phyloP scores from a whole-genome alignment of 2,888 invertebrate species.

The Calameuta filiformis region DNA sequence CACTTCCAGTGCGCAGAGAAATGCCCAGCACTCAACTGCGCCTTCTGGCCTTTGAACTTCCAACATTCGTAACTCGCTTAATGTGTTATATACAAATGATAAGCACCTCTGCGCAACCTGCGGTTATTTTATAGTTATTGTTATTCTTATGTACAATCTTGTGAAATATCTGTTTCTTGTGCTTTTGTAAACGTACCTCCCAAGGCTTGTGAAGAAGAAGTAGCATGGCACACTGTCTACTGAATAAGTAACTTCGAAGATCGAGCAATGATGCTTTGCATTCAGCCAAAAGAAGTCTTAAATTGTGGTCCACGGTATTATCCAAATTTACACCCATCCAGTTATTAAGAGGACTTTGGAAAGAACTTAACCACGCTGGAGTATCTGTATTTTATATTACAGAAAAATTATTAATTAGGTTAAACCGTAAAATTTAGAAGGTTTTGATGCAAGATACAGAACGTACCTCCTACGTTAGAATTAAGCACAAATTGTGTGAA shows the following conservation, averaged over 20 bases:
- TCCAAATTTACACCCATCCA: conserved; percentile 80
- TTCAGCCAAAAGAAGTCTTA: conserved; percentile 60
- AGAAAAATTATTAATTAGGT: not conserved
- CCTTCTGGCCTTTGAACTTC: conserved; percentile 85
- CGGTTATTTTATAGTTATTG: not conserved
- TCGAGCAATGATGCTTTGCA: conserved; percentile 81
- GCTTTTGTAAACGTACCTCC: conserved; percentile 72
- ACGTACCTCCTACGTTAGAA: conserved; percentile 81
- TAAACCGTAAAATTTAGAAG: not conserved
- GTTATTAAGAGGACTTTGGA: conserved; percentile 81
- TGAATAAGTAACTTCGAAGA: conserved; percentile 92
- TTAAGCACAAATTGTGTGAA: conserved; percentile 97
- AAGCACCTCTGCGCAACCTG: conserved; percentile 89
- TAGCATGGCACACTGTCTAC: conserved; percentile 90
- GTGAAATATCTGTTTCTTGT: not conserved
- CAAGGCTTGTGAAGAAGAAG: conserved; percentile 79
- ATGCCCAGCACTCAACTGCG: conserved; percentile 92
- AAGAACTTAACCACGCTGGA: conserved; percentile 86
- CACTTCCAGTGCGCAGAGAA: conserved; percentile 90
- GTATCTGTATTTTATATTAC: conserved; percentile 70
- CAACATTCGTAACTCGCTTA: conserved; percentile 85
- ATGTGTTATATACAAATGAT: conserved; percentile 89
- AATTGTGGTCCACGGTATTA: conserved; percentile 71
- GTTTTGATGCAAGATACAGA: not conserved
- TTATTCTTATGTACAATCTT: not conserved